phyloP scores from a whole-genome alignment of 2,113 vertebrate species.

The Sylvietta virens region DNA sequence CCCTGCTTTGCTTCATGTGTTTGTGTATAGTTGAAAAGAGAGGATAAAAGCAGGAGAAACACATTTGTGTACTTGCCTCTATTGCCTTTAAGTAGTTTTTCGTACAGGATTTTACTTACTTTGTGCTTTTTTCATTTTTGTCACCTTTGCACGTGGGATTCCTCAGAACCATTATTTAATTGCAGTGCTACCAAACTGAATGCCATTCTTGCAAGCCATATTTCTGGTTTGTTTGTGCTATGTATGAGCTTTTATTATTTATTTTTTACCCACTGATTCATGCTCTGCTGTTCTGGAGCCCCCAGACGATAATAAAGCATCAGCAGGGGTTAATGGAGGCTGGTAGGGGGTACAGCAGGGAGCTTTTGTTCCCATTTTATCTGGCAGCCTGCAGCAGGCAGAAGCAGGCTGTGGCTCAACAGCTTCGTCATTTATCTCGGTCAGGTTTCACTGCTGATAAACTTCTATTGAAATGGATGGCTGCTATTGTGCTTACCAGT shows the following conservation, averaged over 20 bases:
- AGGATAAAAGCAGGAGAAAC: neutral
- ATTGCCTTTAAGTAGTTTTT: neutral
- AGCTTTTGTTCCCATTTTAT: conserved; percentile 70
- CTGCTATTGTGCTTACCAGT: conserved; percentile 64
- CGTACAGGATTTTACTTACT: neutral
- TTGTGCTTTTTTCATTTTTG: neutral
- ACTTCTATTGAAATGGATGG: conserved; percentile 66
- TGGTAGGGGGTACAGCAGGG: conserved; percentile 53
- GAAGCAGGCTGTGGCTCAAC: conserved; percentile 63
- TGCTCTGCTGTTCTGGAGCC: conserved; percentile 32
- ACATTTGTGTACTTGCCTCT: neutral
- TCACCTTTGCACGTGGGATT: neutral
- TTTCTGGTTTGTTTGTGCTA: conserved; percentile 17
- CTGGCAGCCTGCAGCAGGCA: conserved; percentile 68
- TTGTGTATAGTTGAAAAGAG: neutral
- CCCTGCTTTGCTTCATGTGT: neutral
- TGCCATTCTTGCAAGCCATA: neutral
- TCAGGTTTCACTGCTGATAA: conserved; percentile 69
- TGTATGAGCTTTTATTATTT: conserved; percentile 11
- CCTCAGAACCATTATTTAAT: neutral
- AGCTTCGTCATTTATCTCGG: conserved; percentile 66
- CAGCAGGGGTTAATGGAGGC: conserved; percentile 68
- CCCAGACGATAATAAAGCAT: conserved; percentile 63
- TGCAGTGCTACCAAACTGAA: neutral
- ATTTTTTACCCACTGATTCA: conserved; percentile 34